Evolutionary conservation across 2,113 vertebrate genomes (phyloP).

Genomic region (Bagarius yarrelli): DNA sequence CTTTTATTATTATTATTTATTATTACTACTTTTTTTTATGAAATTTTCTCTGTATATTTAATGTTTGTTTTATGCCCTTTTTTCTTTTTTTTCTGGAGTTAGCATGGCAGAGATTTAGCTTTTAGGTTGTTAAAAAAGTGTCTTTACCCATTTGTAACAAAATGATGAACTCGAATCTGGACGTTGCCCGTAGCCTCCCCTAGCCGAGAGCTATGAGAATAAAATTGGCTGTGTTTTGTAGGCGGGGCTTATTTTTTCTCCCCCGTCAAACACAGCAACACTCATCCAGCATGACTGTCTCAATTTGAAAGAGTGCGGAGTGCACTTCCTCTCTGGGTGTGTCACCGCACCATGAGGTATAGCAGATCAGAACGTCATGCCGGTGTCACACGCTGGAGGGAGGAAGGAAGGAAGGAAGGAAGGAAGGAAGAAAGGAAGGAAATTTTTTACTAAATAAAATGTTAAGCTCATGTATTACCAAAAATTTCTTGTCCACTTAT

Average conservation of each 20-base stretch:
- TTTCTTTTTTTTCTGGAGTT: too few relatives aligned
- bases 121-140: neutral
- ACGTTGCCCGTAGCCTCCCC: neutral
- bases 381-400: too few relatives aligned
- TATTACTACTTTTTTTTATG: too few relatives aligned
- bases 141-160: neutral
- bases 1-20: too few relatives aligned
- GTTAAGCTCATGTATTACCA: neutral
- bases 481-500: neutral
- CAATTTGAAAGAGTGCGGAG: neutral
- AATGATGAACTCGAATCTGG: neutral
- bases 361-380: too few relatives aligned
- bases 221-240: neutral
- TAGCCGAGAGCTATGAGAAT: neutral
- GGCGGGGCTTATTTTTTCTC: neutral
- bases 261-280: neutral
- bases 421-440: neutral
- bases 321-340: neutral
- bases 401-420: neutral
- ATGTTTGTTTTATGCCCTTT: too few relatives aligned
- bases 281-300: neutral
- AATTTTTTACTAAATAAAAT: neutral
- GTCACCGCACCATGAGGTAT: too few relatives aligned
- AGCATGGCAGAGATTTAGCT: too few relatives aligned
- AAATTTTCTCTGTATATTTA: too few relatives aligned